Conservation (phyloP, 2,113 vertebrate genomes). For the Cairina moschata region DNA sequence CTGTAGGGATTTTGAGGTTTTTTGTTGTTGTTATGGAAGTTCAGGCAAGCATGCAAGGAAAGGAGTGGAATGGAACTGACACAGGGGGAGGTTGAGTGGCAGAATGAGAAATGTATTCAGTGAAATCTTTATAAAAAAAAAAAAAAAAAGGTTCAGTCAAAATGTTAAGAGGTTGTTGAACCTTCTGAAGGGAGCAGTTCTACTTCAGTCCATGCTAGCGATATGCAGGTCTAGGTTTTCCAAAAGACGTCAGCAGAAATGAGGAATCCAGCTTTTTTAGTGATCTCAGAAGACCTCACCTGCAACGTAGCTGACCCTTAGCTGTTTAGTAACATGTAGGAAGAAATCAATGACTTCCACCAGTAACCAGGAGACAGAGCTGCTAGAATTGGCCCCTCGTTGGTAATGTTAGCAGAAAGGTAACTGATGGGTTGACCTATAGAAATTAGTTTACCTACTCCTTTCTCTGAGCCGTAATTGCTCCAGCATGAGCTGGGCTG, state of each 20-base stretch:
- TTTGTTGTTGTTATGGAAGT: fast-evolving
- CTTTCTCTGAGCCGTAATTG: fast-evolving
- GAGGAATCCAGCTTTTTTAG: background rate
- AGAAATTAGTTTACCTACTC: background rate
- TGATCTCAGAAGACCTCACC: background rate
- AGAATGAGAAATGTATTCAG: background rate
- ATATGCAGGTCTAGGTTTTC: background rate
- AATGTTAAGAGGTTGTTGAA: background rate
- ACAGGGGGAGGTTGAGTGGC: background rate
- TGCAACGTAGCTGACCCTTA: background rate
- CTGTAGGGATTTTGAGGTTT: background rate
- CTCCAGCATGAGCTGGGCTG: background rate
- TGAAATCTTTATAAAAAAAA: background rate
- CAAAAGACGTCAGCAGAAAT: background rate
- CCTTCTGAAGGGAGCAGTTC: background rate
- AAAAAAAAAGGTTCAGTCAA: background rate
- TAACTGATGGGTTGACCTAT: background rate
- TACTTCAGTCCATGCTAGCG: background rate
- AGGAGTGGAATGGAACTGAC: background rate
- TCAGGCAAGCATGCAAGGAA: background rate
- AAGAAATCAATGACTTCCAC: background rate
- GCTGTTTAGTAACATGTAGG: fast-evolving
- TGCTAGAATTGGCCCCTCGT: fast-evolving
- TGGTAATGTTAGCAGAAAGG: fast-evolving
- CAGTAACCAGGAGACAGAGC: background rate